Conservation (phyloP, 2,113 vertebrate genomes). For the Calcarius ornatus region DNA sequence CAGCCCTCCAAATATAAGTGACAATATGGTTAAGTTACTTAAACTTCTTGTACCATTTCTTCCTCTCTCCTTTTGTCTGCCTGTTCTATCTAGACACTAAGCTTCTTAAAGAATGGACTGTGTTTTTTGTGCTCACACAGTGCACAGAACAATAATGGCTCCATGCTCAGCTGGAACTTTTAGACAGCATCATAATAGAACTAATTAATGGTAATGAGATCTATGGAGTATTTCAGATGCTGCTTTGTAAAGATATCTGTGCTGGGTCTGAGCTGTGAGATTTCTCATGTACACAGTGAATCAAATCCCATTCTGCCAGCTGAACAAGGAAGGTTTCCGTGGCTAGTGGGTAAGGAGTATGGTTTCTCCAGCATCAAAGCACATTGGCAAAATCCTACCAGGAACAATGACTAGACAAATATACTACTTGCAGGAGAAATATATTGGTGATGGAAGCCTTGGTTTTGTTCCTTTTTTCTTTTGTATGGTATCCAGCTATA, state of each 20-base stretch:
- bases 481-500: background rate
- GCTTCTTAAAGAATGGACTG: background rate
- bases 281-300: background rate
- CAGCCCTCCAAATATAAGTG: background rate
- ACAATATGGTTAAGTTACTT: background rate
- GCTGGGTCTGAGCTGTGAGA: background rate
- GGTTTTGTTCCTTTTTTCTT: background rate
- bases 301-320: background rate
- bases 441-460: background rate
- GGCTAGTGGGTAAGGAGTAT: background rate
- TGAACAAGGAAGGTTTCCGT: background rate
- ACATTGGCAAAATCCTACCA: background rate
- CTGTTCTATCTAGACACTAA: background rate
- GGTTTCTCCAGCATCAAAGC: background rate
- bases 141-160: background rate
- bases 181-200: background rate
- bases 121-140: background rate
- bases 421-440: background rate
- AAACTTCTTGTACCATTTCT: background rate
- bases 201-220: conserved; percentile 17
- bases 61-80: background rate
- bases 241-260: background rate
- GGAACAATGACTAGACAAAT: background rate
- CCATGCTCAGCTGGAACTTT: background rate
- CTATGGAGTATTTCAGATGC: background rate